Base-by-base conservation (phyloP, 2,888 invertebrate genomes). In the Petrolisthes manimaculis region DNA sequence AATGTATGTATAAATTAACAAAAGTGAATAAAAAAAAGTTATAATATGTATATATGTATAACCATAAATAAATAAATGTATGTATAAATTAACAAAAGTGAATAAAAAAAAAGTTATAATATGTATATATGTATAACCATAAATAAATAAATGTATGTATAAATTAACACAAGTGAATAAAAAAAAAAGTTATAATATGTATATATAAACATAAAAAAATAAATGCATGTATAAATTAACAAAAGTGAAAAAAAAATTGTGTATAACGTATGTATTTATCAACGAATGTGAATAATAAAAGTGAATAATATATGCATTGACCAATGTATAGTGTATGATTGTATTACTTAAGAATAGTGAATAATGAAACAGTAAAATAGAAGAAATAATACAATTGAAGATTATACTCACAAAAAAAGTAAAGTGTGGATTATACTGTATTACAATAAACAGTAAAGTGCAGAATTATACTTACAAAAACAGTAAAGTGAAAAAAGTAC, bases 11-110 rank as follows among this genome's bases (percentile, higher is more conserved):
- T 37, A 1, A 37, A 37, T 37, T 37, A 37, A 0, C 37, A 37
- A 37, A 37, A 37, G 37, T 37, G 37, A 37, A 37, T 37, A 37
- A 74, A 83, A 37, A 71, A 37, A 83, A 18, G 53, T 83, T 71
- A 71, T 71, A 71, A 83, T 83, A 83, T 83, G 54, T 83, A 83
- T 83, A 83, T n/a, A n/a, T n/a, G n/a, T 83, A 4, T 83, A 71
- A 51, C 4, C 53, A 71, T 83, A 71, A 71, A 71, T 69, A 5
- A 71, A 51, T 69, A 83, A 51, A 82, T 67, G n/a, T 54, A 55
- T 55, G 51, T 53, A 80, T 80, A 80, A 24, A 80, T 80, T 37
- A 37, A 80, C 51, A 80, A 9, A 80, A 12, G 51, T 80, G 51
- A 37, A 80, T 80, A 54, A 12, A 80, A 12, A 80, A 24, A 6